A percentile compares a stretch with the other conserved stretches of the same genome.
Conservation (phyloP, 2,888 invertebrate genomes). For the Vannuccia rotundouncinata region DNA sequence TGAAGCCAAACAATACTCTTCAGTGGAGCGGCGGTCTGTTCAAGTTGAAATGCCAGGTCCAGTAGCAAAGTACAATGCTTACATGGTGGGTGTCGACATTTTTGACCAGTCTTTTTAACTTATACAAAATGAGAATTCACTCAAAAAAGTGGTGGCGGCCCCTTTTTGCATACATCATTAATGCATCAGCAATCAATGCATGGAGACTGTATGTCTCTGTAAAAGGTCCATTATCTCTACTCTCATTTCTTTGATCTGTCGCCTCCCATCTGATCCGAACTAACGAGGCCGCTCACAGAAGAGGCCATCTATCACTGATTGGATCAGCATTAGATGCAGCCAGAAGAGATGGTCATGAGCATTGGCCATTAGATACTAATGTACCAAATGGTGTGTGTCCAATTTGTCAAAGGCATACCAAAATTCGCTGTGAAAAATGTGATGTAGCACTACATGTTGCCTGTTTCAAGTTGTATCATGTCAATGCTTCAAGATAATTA, state of each 20-base stretch:
- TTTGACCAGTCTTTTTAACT: slow-evolving; percentile 11
- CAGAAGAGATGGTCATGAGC: slow-evolving; percentile 14
- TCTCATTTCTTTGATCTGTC: slow-evolving; percentile 8
- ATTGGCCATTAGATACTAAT: neutral
- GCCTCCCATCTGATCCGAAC: slow-evolving; percentile 5
- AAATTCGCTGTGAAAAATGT: slow-evolving; percentile 10
- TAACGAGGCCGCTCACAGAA: slow-evolving; percentile 9
- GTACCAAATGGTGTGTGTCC: neutral
- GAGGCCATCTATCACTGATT: neutral
- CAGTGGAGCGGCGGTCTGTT: neutral
- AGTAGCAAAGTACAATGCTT: neutral
- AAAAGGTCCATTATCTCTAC: neutral
- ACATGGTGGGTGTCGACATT: slow-evolving; percentile 11
- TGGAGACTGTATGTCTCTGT: slow-evolving; percentile 18
- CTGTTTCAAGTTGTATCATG: slow-evolving; percentile 6
- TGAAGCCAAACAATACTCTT: neutral
- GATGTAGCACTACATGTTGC: slow-evolving; percentile 5
- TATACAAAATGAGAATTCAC: slow-evolving; percentile 9
- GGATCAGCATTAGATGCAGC: neutral
- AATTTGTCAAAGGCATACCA: neutral
- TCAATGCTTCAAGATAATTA: neutral
- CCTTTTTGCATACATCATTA: neutral
- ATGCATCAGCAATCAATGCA: slow-evolving; percentile 17
- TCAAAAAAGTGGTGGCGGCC: slow-evolving; percentile 25
- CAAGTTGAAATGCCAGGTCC: slow-evolving; percentile 27